A percentile compares a stretch with the other conserved stretches of the same genome.
Conservation (phyloP, 2,113 vertebrate genomes). For the Nesospiza acunhae region DNA sequence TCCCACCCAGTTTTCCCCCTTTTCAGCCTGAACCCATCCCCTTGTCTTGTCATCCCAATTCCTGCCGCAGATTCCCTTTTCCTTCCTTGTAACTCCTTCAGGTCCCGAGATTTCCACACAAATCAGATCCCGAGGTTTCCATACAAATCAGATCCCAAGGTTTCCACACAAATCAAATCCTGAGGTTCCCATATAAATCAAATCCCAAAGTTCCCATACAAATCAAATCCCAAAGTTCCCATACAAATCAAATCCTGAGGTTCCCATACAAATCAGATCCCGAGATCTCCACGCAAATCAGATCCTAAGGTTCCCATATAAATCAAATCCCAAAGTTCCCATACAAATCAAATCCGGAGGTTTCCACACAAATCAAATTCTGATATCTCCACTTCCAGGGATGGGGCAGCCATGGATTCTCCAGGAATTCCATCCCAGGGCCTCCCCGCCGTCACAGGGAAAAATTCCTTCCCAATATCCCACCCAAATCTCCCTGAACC, state of each 20-base stretch:
- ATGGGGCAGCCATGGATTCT: not conserved
- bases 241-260: not conserved
- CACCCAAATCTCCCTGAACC: not conserved
- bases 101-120: rapidly evolving
- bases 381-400: not conserved
- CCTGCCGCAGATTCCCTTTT: not conserved
- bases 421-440: not conserved
- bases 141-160: rapidly evolving
- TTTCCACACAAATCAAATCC: not conserved
- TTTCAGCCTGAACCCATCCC: no score
- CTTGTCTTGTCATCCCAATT: not conserved
- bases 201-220: not conserved
- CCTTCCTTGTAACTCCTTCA: no score
- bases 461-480: not conserved
- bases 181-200: no score
- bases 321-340: rapidly evolving
- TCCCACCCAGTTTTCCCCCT: no score
- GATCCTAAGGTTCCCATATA: no score
- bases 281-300: no score
- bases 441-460: not conserved
- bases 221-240: no score
- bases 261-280: no score
- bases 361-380: not conserved
- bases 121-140: rapidly evolving
- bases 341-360: not conserved